phyloP scores from a whole-genome alignment of 2,797 vertebrate species.

The Dryobates pubescens region DNA sequence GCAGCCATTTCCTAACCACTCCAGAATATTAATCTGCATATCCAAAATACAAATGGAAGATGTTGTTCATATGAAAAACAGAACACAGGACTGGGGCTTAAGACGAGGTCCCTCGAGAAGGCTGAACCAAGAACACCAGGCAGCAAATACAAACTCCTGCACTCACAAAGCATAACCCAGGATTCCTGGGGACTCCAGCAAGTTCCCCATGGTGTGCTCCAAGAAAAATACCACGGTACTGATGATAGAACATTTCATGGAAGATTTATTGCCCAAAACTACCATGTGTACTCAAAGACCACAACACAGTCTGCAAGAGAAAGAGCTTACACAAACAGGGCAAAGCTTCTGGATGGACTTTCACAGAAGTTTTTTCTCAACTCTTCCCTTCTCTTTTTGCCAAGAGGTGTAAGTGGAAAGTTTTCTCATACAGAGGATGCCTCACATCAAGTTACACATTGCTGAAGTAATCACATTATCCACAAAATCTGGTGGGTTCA shows the following conservation, averaged over 20 bases:
- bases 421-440: neutral
- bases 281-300: neutral
- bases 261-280: neutral
- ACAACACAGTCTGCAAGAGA: neutral
- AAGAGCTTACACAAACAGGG: neutral
- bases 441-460: neutral
- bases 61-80: rapidly evolving
- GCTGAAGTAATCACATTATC: neutral
- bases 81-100: neutral
- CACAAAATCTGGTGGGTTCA: neutral
- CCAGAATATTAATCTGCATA: neutral
- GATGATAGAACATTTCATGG: neutral
- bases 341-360: neutral
- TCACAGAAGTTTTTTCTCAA: neutral
- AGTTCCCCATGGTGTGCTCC: rapidly evolving
- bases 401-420: constrained; percentile 27
- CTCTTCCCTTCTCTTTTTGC: neutral
- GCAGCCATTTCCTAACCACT: neutral
- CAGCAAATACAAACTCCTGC: neutral
- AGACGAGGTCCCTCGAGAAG: neutral
- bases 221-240: neutral
- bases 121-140: neutral
- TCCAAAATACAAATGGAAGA: neutral
- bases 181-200: neutral
- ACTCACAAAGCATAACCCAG: neutral